Evolutionary conservation across 1,140 invertebrate species (phyloP), one percentile per base, ranked within the genome.

Genomic region (Diabrotica undecimpunctata): DNA sequence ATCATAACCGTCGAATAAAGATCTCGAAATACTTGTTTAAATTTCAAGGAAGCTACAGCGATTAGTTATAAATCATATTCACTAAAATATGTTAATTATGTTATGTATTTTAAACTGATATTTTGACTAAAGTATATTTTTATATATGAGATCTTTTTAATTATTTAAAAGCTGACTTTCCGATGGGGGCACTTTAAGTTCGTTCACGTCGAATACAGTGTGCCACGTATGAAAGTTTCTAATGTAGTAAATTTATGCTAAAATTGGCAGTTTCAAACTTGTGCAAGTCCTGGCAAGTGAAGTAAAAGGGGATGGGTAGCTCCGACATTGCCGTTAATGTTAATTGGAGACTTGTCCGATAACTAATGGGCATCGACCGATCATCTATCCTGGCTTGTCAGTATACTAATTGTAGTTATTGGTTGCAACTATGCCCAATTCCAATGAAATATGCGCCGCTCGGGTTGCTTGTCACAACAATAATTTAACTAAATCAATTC

Each of bases 401-500:
- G 68, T 73, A 72, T 69, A 67, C 71, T 76, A 76, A 76, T 75
- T 75, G 71, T 72, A 72, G 72, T 75, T 76, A 76, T 76, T 75
- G 74, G 73, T 72, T 69, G 68, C 75, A 75, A 76, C 75, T 75
- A 76, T 75, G 75, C 67, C 73, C 75, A 75, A 75, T 76, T 69
- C 61, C 70, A 64, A 69, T 75, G 74, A 75, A 74, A 75, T 76
- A 76, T 75, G 73, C 70, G 68, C 57, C 70, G 64, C 61, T 54
- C 69, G 41, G 60, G 61, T 66, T 57, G 67, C 66, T 69, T 70
- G 74, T 72, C 72, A 72, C 69, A 73, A 74, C 74, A 68, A 76
- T 76, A 76, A 76, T 73, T 76, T 72, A 76, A 69, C 72, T 71
- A 74, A 76, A 76, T 76, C 74, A 75, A 74, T 74, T 72, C 64